These are phyloP conservation scores for Cephonodes hylas DNA, from an alignment of 2,888 invertebrate genomes.

Conservation along the genomic window DNA sequence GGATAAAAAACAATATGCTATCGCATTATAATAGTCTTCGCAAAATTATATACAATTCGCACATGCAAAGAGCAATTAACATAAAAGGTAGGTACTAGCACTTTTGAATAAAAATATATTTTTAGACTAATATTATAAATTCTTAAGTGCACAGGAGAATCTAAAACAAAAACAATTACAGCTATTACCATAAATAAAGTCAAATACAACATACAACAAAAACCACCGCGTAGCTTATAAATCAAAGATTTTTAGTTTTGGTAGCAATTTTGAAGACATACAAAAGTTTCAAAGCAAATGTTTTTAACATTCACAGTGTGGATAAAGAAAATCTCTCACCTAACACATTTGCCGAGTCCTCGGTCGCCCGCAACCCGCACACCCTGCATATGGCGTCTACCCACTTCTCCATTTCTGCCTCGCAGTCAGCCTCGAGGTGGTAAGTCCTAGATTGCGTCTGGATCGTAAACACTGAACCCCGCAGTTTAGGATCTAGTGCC, in stretches of 20 bases:
- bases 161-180: not conserved
- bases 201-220: not conserved
- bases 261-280: too few species aligned
- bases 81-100: too few species aligned
- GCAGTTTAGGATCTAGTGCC: slow-evolving; percentile 83
- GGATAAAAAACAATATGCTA: not conserved
- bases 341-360: slow-evolving; percentile 50
- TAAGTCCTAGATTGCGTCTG: slow-evolving; percentile 94
- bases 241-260: not conserved
- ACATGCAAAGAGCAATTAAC: too few species aligned
- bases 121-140: too few species aligned
- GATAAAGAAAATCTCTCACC: slow-evolving; percentile 24
- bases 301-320: not conserved
- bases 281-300: too few species aligned
- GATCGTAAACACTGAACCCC: slow-evolving; percentile 89
- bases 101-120: too few species aligned
- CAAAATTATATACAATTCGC: not conserved
- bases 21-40: not conserved
- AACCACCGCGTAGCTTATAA: not conserved
- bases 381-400: slow-evolving; percentile 96
- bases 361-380: slow-evolving; percentile 90
- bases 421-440: slow-evolving; percentile 95
- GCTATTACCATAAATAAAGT: not conserved
- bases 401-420: slow-evolving; percentile 97
- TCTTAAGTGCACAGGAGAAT: not conserved